Percentiles rank a stretch among this genome's conserved stretches.
Conservation (phyloP, 2,113 vertebrate species). For the Megaptera novaeangliae region DNA sequence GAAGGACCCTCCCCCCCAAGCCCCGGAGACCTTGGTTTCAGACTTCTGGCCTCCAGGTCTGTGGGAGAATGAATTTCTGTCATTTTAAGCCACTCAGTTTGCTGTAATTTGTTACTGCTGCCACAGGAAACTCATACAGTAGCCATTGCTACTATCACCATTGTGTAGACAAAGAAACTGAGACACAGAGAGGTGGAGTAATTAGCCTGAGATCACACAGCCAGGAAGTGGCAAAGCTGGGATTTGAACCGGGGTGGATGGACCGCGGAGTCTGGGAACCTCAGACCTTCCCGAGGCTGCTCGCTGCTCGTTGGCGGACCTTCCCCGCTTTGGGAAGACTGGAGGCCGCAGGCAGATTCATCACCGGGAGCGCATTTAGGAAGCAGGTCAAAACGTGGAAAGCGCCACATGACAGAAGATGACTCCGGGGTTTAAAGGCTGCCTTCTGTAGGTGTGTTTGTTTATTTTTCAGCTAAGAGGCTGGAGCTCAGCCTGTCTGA, state of each 20-base stretch:
- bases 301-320: fast-evolving
- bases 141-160: fast-evolving
- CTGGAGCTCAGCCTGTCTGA: neutral
- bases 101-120: neutral
- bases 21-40: neutral
- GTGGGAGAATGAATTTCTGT: fast-evolving
- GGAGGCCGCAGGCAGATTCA: neutral
- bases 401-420: too few relatives aligned
- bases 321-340: fast-evolving
- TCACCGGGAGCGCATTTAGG: neutral
- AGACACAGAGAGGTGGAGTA: neutral
- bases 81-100: fast-evolving
- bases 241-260: neutral
- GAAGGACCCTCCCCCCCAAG: fast-evolving
- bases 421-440: neutral
- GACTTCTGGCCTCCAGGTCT: too few relatives aligned
- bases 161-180: fast-evolving
- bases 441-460: neutral
- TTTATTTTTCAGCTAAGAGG: neutral
- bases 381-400: neutral
- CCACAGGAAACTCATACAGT: fast-evolving
- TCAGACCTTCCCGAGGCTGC: fast-evolving
- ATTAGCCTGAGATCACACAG: too few relatives aligned
- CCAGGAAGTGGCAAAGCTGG: neutral
- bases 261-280: too few relatives aligned